Base-by-base conservation (phyloP, 2,797 vertebrate species). In the Silurus aristotelis region DNA sequence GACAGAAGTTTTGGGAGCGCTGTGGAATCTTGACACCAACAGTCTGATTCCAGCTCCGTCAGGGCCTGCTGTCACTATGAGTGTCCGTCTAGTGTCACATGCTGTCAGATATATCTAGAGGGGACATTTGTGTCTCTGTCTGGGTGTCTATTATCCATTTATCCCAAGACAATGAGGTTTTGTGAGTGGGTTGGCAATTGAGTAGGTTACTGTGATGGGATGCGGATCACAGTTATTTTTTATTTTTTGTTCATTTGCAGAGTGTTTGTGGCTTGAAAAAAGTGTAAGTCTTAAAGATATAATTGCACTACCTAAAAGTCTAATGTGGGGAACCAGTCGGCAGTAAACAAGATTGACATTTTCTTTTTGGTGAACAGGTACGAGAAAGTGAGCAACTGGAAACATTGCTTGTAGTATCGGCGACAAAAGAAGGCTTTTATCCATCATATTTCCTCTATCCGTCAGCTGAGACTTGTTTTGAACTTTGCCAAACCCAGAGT, bases 11-110 rank as follows among this genome's bases (percentile, higher is more conserved):
- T 79, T 71, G 82, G 61, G 71, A 85, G 76, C 70, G 60, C 67
- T 46, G 80, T 58, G 71, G 84, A 85, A 86, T 25, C 81, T 61
- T 73, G 75, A 87, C 12, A 63, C 86, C 80, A 82, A 81, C 87
- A 85, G 80, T 85, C 86, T 87, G 80, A 87, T 86, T 72, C 15
- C 10, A 52, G 22, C 60, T 87, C 85, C 80, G 64, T 25, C 20
- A 72, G 87, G 86, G 60, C 85, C 75, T 48, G 76, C 84, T 73
- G 83, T 86, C 87, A 83, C 61, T 85, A 66, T 85, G 67, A 70
- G 46, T 83, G 80, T 80, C 77, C 22, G 31, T 85, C 73, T 76
- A 60, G 56, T 75, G 58, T 70, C 66, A 86, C 68, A 84, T 55
- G 55, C 60, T 81, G 72, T 60, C 73, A 79, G 87, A 87, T 82